Conservation (phyloP, 2,797 vertebrate species). For the Diplodus puntazzo region DNA sequence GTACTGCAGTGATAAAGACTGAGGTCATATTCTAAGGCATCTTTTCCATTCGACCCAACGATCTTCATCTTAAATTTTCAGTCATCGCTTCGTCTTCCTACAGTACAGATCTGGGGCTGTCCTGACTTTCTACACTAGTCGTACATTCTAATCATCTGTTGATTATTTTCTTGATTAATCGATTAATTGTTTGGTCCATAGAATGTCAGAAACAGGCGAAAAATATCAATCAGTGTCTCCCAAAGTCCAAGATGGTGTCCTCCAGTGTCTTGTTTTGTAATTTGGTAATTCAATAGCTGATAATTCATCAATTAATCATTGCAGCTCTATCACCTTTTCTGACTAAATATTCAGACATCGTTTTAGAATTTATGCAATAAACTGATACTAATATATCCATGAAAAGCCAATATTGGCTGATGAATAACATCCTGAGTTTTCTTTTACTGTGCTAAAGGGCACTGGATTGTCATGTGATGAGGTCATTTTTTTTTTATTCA, state of each 20-base stretch:
- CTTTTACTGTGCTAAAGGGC: neutral
- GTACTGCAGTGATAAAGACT: neutral
- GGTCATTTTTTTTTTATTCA: neutral
- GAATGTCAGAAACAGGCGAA: no score
- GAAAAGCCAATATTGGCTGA: neutral
- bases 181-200: neutral
- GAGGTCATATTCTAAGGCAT: neutral
- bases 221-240: no score
- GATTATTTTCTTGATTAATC: neutral
- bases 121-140: neutral
- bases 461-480: slow-evolving; percentile 3
- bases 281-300: no score
- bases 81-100: neutral
- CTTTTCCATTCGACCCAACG: neutral
- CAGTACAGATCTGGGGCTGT: neutral
- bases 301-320: no score
- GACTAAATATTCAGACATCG: no score
- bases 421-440: neutral
- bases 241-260: no score
- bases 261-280: no score
- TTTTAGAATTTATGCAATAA: neutral
- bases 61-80: no score
- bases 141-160: no score
- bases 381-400: neutral
- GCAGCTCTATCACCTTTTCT: neutral